Conservation (phyloP, 2,113 vertebrate species). For the Phalacrocorax aristotelis region DNA sequence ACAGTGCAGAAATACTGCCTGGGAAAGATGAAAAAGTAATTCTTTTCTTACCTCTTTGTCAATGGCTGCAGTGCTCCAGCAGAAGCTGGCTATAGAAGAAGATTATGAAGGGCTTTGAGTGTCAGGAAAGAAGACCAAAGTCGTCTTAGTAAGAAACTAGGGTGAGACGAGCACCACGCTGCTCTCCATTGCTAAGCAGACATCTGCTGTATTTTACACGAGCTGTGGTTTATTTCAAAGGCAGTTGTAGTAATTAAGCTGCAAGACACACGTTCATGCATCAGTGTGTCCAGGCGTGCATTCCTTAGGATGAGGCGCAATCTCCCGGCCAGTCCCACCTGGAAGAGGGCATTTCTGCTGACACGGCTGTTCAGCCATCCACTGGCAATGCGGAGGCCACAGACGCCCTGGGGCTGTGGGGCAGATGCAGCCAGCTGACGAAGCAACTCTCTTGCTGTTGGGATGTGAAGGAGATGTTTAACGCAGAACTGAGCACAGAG, state of each 20-base stretch:
- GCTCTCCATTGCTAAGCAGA: neutral
- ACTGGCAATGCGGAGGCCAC: neutral
- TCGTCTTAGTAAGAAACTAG: neutral
- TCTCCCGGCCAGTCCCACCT: neutral
- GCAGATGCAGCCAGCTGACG: neutral
- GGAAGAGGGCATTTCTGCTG: neutral
- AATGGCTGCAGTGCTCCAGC: neutral
- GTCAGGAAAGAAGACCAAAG: neutral
- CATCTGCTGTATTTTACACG: neutral
- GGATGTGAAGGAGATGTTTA: neutral
- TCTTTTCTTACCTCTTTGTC: neutral
- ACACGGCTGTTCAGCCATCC: neutral
- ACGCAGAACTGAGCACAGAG: neutral
- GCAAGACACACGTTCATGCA: neutral
- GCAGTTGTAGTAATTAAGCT: neutral
- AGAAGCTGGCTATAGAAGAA: neutral
- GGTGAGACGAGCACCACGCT: neutral
- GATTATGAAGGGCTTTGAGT: neutral
- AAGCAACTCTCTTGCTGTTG: neutral
- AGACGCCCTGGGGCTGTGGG: neutral
- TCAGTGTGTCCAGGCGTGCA: neutral
- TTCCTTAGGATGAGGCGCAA: neutral
- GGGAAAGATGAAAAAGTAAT: neutral
- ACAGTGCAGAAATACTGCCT: neutral
- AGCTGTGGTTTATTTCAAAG: conserved; percentile 29